Conservation (phyloP, 2,888 invertebrate genomes). For the Epistrophella euchroma region DNA sequence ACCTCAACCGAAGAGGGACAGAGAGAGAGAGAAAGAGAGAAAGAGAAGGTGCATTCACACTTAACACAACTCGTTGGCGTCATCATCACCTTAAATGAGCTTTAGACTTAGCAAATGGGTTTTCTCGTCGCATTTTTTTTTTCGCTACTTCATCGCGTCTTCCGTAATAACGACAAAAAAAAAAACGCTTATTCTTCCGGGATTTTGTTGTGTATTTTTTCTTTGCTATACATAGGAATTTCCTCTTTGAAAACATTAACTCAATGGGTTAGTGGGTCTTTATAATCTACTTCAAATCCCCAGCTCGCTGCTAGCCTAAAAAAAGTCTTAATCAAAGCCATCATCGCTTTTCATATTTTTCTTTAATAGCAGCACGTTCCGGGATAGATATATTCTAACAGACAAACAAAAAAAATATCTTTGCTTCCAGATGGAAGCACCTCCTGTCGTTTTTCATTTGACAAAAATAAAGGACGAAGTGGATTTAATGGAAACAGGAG, state of each 20-base stretch:
- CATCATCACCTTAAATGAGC: conserved; percentile 54
- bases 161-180: conserved; percentile 8
- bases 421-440: conserved; percentile 20
- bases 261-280: conserved; percentile 70
- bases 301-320: conserved; percentile 11
- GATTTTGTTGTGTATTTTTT: conserved; percentile 45
- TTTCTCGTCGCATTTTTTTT: conserved; percentile 38
- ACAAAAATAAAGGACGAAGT: conserved; percentile 25
- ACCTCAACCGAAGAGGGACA: conserved; percentile 35
- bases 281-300: conserved; percentile 37
- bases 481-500: conserved; percentile 46
- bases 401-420: conserved; percentile 32
- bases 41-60: conserved; percentile 25
- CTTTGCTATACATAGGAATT: conserved; percentile 14
- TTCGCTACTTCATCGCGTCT: conserved; percentile 13
- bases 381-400: conserved; percentile 39
- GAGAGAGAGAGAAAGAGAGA: background rate
- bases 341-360: conserved; percentile 2
- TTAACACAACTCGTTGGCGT: conserved; percentile 25
- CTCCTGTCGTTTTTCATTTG: conserved; percentile 24
- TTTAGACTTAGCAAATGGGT: conserved; percentile 63
- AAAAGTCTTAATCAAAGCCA: conserved; percentile 39
- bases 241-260: background rate
- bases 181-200: conserved; percentile 54
- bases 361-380: conserved; percentile 55